Conservation (phyloP, 2,113 vertebrate species). For the Anarhynchus alexandrinus region DNA sequence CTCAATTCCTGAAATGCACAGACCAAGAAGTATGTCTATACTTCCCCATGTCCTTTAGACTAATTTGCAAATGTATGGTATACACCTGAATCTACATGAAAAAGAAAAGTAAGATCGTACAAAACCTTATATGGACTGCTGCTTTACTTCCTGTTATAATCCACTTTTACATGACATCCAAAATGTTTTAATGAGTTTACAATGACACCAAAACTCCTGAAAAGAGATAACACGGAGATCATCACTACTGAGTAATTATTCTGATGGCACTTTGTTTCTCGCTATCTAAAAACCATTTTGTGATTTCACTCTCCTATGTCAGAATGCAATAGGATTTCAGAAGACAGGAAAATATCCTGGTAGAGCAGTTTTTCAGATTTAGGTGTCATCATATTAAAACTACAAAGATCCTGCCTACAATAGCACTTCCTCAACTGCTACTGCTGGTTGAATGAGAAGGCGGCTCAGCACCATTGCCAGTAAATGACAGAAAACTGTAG, state of each 20-base stretch:
- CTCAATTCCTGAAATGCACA: neutral
- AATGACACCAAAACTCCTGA: neutral
- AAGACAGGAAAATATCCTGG: neutral
- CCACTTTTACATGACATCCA: neutral
- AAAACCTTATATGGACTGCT: neutral
- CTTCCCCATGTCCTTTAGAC: neutral
- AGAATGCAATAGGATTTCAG: neutral
- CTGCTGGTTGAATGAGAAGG: neutral
- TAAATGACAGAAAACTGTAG: neutral
- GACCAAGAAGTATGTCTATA: neutral
- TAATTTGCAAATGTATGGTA: neutral
- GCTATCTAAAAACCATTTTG: neutral
- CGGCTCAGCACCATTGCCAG: fast-evolving
- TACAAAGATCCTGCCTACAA: neutral
- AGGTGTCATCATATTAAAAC: neutral
- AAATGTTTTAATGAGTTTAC: neutral
- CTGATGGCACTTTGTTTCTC: neutral
- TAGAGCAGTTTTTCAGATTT: neutral
- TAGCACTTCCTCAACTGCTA: neutral
- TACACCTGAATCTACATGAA: neutral
- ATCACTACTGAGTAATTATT: neutral
- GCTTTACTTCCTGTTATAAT: neutral
- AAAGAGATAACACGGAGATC: neutral
- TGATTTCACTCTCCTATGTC: neutral
- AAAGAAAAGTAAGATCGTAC: neutral